Evolutionary conservation across 2,888 invertebrate species (phyloP).

Genomic region (Parnassius orleans): DNA sequence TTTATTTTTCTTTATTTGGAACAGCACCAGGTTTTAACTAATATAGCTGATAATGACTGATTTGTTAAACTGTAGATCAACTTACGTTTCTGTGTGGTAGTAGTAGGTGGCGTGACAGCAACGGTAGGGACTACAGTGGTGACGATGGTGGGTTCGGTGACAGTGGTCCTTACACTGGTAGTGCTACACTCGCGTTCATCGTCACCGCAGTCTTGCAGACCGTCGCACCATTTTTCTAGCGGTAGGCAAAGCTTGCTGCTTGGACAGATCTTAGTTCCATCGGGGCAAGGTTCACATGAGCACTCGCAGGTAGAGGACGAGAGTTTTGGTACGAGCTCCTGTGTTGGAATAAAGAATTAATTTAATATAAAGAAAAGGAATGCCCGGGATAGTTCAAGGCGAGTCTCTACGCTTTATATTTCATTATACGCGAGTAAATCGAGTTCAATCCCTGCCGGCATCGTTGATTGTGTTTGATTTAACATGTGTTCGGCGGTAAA

Average conservation of each 20-base stretch:
- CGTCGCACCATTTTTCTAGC: slow-evolving; percentile 88
- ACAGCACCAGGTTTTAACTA: no score
- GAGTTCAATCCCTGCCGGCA: no score
- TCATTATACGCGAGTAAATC: no score
- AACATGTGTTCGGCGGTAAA: no score
- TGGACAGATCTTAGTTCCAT: slow-evolving; percentile 85
- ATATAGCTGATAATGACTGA: no score
- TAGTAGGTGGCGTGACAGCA: slow-evolving; percentile 39
- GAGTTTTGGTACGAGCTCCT: slow-evolving; percentile 81
- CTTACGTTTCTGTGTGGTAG: slow-evolving; percentile 35
- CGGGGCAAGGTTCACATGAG: slow-evolving; percentile 86
- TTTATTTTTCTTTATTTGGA: no score
- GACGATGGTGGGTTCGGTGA: slow-evolving; percentile 39
- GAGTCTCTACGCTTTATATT: no score
- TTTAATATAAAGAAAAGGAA: no score
- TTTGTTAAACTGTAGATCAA: neutral
- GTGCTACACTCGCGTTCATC: slow-evolving; percentile 86
- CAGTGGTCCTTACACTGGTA: slow-evolving; percentile 35
- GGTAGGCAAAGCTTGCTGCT: slow-evolving; percentile 88
- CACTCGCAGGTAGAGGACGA: slow-evolving; percentile 85
- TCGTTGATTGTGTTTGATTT: no score
- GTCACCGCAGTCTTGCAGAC: slow-evolving; percentile 89
- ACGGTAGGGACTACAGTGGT: slow-evolving; percentile 43
- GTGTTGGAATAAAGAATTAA: neutral
- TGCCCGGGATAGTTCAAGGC: no score